phyloP scores from a whole-genome alignment of 2,113 vertebrate genomes.

The Mobula birostris region DNA sequence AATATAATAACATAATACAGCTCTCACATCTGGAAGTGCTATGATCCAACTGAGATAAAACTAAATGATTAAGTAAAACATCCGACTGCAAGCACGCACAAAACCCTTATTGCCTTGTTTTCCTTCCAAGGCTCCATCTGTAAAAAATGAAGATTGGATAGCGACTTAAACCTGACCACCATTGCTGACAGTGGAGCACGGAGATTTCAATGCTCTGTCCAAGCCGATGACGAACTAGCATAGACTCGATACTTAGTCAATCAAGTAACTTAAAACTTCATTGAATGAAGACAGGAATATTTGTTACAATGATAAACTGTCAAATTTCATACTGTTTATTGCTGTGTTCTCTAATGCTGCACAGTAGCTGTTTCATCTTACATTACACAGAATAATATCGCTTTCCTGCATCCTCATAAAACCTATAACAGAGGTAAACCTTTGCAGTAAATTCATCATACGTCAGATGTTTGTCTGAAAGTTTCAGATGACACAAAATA shows the following conservation, averaged over 20 bases:
- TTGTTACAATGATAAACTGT: slow-evolving; percentile 10
- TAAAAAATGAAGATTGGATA: background rate
- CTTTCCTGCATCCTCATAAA: background rate
- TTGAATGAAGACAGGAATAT: background rate
- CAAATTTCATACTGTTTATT: background rate
- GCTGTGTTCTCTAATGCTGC: background rate
- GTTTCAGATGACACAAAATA: background rate
- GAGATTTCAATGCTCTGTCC: background rate
- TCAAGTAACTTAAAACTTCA: slow-evolving; percentile 15
- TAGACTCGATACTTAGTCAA: background rate
- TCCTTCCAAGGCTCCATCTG: background rate
- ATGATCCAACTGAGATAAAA: background rate
- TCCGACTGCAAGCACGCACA: background rate
- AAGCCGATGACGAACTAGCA: background rate
- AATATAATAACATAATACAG: no score
- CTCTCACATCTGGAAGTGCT: no score
- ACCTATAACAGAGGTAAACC: background rate
- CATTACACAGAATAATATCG: background rate
- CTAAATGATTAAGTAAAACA: background rate
- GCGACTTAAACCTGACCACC: background rate
- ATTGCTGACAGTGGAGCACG: background rate
- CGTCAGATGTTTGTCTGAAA: background rate
- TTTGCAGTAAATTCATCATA: background rate
- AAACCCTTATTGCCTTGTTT: background rate
- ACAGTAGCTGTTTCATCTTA: background rate